Evolutionary conservation across 1,140 invertebrate species (phyloP), one percentile per base, ranked within the genome.

Genomic region (Lasioglossum albipes): DNA sequence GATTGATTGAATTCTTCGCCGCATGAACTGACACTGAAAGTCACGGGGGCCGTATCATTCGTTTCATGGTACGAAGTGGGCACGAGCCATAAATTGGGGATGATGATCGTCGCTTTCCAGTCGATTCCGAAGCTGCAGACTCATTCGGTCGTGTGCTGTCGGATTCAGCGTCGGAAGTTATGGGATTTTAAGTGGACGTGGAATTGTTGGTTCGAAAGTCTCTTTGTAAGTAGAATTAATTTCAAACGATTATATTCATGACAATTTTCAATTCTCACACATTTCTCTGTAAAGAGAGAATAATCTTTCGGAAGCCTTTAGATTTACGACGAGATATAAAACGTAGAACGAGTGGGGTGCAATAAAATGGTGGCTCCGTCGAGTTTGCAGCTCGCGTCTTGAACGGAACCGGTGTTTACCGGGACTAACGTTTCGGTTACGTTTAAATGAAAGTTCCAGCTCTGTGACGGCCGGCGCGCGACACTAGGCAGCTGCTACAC

Each of bases 371-470:
- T 16, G 10, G 18, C 45, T 36, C 7, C 36, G 36, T 41, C 13
- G 27, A 20, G 22, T 31, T 41, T n/a, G 9, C 10, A 45, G 7
- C 18, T 20, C 27, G 31, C 18, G 31, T 27, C 16, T 36, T 20
- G 18, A 42, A 41, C 9, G 1, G 69, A 41, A 71, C 69, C 69
- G 69, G 52, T 70, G 69, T 71, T 41, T 36, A 20, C 10, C 18
- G 22, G 27, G 45, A 41, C 13, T 12, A 12, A 7, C 71, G 59
- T 61, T 36, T 61, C 42, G 10, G 59, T 49, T 74, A 59, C 22
- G 65, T 65, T 52, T 54, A 41, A 75, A 75, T 65, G 72, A 66
- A 65, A 13, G 13, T n/a, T 54, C n/a, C 65, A 54, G 16, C 52
- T 54, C 45, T 16, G 12, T 20, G 18, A 45, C 31, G 65, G n/a